A percentile compares a stretch with the other conserved stretches of the same genome.
These are phyloP conservation scores for Setophaga coronata DNA, from an alignment of 2,113 vertebrate species.

Conservation along the genomic window DNA sequence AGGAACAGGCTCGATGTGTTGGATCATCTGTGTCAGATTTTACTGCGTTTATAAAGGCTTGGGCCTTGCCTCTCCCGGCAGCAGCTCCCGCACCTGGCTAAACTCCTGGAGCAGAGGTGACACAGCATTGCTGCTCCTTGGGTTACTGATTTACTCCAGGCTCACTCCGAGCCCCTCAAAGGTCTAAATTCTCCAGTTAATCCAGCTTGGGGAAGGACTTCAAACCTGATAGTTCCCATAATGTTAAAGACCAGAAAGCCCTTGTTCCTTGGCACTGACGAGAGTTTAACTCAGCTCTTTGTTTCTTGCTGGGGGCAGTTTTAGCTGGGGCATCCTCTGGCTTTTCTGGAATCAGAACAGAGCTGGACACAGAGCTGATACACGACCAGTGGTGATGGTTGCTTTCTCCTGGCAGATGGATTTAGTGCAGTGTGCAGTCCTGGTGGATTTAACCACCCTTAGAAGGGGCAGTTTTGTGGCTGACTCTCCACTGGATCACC, in stretches of 20 bases:
- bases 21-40: not conserved
- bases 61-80: not conserved
- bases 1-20: fast-evolving
- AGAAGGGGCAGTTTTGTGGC: not conserved
- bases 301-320: not conserved
- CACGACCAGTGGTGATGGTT: fast-evolving
- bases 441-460: not conserved
- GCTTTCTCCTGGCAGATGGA: not conserved
- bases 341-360: not conserved
- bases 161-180: not conserved
- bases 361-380: not conserved
- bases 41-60: not conserved
- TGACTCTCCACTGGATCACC: not conserved
- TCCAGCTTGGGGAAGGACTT: not conserved
- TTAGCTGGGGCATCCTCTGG: not conserved
- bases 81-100: not conserved
- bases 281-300: not conserved
- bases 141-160: not conserved
- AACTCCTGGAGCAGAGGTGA: not conserved
- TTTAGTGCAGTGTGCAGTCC: not conserved
- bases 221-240: not conserved
- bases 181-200: not conserved
- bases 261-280: fast-evolving
- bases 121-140: not conserved
- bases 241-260: not conserved